Percentiles rank a stretch among this genome's conserved stretches.
Evolutionary conservation across 2,888 invertebrate species (phyloP).

Genomic region (Hypsopygia costalis): DNA sequence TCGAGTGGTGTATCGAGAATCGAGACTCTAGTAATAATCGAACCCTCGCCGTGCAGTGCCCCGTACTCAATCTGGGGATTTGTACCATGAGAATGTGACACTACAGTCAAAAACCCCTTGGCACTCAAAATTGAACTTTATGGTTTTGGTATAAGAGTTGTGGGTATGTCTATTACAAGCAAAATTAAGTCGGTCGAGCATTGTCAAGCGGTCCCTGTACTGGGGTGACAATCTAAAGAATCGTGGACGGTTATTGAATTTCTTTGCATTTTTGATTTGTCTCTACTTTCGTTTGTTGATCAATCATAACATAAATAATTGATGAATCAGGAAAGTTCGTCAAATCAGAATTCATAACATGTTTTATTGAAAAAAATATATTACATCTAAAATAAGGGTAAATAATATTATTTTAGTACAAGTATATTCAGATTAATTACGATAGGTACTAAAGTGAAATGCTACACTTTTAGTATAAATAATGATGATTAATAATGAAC

Average conservation of each 20-base stretch:
- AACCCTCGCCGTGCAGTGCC: constrained; percentile 58
- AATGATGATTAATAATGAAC: no score
- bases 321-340: constrained; percentile 1
- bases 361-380: not conserved
- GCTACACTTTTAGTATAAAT: no score
- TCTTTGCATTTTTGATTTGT: constrained; percentile 71
- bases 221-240: constrained; percentile 72
- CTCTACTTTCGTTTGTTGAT: constrained; percentile 52
- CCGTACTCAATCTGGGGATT: constrained; percentile 69
- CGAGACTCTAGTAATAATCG: constrained; percentile 67
- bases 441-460: no score
- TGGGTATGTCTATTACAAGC: constrained; percentile 4
- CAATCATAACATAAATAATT: constrained; percentile 34
- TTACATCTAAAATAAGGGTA: no score
- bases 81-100: constrained; percentile 40
- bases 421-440: no score
- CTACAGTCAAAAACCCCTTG: constrained; percentile 17
- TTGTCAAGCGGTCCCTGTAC: constrained; percentile 49
- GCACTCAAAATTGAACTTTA: constrained; percentile 36
- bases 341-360: not conserved
- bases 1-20: constrained; percentile 67
- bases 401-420: no score
- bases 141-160: constrained; percentile 17
- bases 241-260: constrained; percentile 70
- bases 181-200: constrained; percentile 26